A percentile compares a stretch with the other conserved stretches of the same genome.
Conservation (phyloP, 2,888 invertebrate species). For the Altica lythri region DNA sequence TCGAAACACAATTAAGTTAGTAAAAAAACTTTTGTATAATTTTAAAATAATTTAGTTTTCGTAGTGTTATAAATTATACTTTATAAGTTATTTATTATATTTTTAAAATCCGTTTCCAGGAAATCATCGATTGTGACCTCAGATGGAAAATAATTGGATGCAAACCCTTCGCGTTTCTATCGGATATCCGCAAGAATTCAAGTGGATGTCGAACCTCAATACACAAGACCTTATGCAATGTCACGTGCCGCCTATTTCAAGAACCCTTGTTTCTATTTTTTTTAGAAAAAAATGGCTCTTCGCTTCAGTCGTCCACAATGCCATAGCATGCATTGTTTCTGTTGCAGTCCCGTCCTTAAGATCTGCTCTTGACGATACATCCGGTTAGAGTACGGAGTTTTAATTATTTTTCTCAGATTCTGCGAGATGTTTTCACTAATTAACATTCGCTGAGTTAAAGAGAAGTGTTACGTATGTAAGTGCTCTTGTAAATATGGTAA, state of each 20-base stretch:
- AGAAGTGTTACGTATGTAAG: slow-evolving; percentile 1
- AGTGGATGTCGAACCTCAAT: slow-evolving; percentile 37
- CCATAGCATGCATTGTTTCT: slow-evolving; percentile 25
- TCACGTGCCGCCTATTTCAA: slow-evolving; percentile 40
- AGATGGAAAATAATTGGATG: slow-evolving; percentile 44
- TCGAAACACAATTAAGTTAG: too few relatives aligned
- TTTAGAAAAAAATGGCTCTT: slow-evolving; percentile 26
- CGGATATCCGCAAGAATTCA: slow-evolving; percentile 38
- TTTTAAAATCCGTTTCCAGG: too few relatives aligned
- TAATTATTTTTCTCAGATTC: slow-evolving; percentile 19
- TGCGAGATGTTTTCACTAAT: slow-evolving; percentile 15
- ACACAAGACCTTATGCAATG: slow-evolving; percentile 37
- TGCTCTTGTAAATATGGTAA: background rate
- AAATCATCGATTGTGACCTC: slow-evolving; percentile 20
- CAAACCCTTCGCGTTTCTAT: slow-evolving; percentile 32
- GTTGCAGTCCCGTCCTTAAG: slow-evolving; percentile 5
- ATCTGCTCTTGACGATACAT: slow-evolving; percentile 17
- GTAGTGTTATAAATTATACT: too few relatives aligned
- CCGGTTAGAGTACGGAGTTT: slow-evolving; percentile 13
- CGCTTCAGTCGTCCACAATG: slow-evolving; percentile 23
- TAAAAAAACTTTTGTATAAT: too few relatives aligned
- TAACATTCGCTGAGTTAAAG: slow-evolving; percentile 8
- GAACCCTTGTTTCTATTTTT: slow-evolving; percentile 33
- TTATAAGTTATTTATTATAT: too few relatives aligned
- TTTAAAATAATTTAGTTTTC: too few relatives aligned